Evolutionary conservation across 2,113 vertebrate species (phyloP).

Genomic region (Microtus oregoni): DNA sequence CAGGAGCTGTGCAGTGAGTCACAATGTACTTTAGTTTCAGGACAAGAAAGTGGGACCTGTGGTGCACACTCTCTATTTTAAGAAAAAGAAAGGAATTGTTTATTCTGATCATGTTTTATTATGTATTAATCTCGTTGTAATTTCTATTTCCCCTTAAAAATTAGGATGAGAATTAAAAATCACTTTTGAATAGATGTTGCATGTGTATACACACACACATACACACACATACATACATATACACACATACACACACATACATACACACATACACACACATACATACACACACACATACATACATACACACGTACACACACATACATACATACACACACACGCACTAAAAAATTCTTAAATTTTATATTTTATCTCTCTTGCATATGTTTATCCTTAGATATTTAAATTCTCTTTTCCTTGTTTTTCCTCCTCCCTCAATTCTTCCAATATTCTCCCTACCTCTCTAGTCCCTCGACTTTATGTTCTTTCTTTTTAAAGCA

Average conservation of each 20-base stretch:
- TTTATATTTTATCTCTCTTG: conserved; percentile 4
- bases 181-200: too few relatives aligned
- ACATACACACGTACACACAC: too few relatives aligned
- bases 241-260: too few relatives aligned
- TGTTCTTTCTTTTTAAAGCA: background rate
- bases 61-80: background rate
- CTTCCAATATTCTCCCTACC: background rate
- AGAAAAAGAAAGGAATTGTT: background rate
- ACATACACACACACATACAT: too few relatives aligned
- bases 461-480: background rate
- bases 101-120: background rate
- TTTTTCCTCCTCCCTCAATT: background rate
- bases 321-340: background rate
- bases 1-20: background rate
- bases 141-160: background rate
- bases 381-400: background rate
- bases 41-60: background rate
- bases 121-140: background rate
- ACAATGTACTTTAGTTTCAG: background rate
- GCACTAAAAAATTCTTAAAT: background rate
- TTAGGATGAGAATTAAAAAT: too few relatives aligned
- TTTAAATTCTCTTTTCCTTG: background rate
- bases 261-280: too few relatives aligned
- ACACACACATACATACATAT: too few relatives aligned
- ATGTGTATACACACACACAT: background rate